These are phyloP conservation scores for Ceratitis capitata DNA, from an alignment of 1,140 invertebrate species.

Conservation along the genomic window DNA sequence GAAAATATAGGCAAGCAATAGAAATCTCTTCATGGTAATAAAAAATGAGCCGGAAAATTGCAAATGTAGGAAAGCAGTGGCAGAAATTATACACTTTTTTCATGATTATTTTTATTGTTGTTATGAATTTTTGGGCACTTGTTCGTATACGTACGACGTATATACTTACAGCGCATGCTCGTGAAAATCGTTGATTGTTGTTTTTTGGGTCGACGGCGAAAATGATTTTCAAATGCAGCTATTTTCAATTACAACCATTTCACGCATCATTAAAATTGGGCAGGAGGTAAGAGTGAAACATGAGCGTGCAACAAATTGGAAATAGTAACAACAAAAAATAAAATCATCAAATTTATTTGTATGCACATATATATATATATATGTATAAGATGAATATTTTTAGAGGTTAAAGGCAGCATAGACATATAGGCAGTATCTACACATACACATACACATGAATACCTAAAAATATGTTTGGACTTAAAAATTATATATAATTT, in stretches of 20 bases:
- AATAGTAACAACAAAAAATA: neutral
- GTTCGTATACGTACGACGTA: too few species aligned
- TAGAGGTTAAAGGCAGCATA: neutral
- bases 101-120: neutral
- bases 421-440: neutral
- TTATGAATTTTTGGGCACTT: neutral
- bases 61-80: neutral
- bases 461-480: neutral
- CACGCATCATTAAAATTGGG: constrained; percentile 13
- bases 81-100: neutral
- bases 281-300: neutral
- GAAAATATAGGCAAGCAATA: neutral
- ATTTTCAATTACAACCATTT: constrained; percentile 10
- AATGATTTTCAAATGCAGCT: constrained; percentile 1
- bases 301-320: neutral
- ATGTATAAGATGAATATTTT: neutral
- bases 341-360: too few species aligned
- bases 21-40: neutral
- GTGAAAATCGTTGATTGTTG: neutral
- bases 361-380: too few species aligned
- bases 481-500: constrained; percentile 7
- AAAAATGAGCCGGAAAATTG: neutral
- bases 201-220: neutral
- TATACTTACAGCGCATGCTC: neutral
- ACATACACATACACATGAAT: neutral